These are phyloP conservation scores for Myxocyprinus asiaticus DNA, from an alignment of 2,113 vertebrate genomes.

Conservation along the genomic window DNA sequence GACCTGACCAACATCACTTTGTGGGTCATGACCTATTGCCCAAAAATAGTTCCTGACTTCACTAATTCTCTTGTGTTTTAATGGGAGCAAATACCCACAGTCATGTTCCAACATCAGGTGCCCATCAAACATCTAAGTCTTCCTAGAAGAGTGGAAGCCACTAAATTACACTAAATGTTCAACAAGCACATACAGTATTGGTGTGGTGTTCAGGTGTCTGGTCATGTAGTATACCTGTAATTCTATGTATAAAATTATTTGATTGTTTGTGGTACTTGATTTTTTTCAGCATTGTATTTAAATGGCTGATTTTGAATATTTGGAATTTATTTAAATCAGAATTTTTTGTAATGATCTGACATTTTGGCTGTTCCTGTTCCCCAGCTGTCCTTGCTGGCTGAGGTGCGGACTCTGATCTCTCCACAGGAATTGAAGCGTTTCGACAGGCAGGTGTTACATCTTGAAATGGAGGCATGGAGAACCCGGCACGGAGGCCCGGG, in stretches of 20 bases:
- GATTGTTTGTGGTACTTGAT: too few relatives aligned
- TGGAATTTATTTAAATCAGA: neutral
- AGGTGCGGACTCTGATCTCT: conserved; percentile 82
- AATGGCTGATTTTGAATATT: neutral
- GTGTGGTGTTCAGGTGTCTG: too few relatives aligned
- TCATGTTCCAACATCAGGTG: too few relatives aligned
- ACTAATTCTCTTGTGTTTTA: too few relatives aligned
- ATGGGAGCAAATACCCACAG: too few relatives aligned
- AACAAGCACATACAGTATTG: neutral
- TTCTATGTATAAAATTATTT: neutral
- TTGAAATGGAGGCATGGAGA: conserved; percentile 87
- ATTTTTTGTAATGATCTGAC: neutral
- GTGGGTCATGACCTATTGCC: too few relatives aligned
- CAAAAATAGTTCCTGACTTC: too few relatives aligned
- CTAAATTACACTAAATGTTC: too few relatives aligned
- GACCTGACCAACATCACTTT: too few relatives aligned
- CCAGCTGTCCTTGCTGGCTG: conserved; percentile 89
- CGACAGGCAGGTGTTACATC: conserved; percentile 85
- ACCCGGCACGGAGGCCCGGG: conserved; percentile 74
- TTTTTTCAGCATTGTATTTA: neutral
- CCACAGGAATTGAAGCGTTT: conserved; percentile 87
- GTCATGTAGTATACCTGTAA: too few relatives aligned
- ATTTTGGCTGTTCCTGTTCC: conserved; percentile 17
- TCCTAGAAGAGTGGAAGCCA: too few relatives aligned
- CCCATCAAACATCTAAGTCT: too few relatives aligned